These are phyloP conservation scores for Trisateles emortualis DNA, from an alignment of 2,888 invertebrate species.

Conservation along the genomic window DNA sequence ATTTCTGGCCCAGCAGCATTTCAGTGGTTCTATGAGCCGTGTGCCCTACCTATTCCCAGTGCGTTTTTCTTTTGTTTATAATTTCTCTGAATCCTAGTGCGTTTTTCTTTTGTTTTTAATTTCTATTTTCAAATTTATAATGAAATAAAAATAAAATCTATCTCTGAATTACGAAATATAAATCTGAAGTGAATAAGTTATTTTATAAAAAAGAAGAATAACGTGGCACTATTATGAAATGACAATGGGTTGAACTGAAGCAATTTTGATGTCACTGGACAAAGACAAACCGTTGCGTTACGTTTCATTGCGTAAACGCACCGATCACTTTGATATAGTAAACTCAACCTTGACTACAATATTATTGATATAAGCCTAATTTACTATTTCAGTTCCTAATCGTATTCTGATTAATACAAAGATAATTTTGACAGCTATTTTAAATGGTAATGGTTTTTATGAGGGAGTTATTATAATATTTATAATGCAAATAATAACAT, in stretches of 20 bases:
- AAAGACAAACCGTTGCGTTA: conserved; percentile 2
- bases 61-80: too few species aligned
- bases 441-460: conserved; percentile 32
- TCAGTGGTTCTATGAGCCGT: too few species aligned
- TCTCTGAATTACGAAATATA: conserved; percentile 3
- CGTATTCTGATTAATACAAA: conserved; percentile 30
- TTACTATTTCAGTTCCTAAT: conserved; percentile 36
- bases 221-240: conserved; percentile 10
- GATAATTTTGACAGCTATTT: conserved; percentile 41
- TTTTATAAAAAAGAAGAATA: background rate
- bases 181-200: background rate
- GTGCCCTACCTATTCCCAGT: too few species aligned
- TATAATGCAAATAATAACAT: too few species aligned
- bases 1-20: too few species aligned
- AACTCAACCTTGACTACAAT: conserved; percentile 14
- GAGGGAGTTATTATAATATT: background rate
- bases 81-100: too few species aligned
- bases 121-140: background rate
- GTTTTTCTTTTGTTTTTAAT: too few species aligned
- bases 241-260: background rate
- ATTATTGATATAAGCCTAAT: conserved; percentile 31
- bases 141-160: conserved; percentile 6
- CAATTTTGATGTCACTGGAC: conserved; percentile 9
- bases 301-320: background rate
- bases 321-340: conserved; percentile 6